Evolutionary conservation across 2,888 invertebrate species (phyloP).

Genomic region (Leptinotarsa rubiginosa): DNA sequence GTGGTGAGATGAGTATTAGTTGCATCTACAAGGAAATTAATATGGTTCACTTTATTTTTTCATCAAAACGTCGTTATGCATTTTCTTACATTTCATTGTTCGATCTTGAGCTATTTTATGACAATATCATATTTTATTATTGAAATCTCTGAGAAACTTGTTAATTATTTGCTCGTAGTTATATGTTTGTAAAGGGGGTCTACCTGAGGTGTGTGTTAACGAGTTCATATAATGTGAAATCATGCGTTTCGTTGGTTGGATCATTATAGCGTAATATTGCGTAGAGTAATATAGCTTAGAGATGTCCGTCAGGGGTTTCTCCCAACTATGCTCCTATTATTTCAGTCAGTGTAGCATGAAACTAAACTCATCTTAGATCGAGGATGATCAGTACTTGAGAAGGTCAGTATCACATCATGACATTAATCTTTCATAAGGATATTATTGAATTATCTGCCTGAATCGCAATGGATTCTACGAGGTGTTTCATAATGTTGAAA

Average conservation of each 20-base stretch:
- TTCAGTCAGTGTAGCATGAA: not conserved
- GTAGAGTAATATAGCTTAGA: not conserved
- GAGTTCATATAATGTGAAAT: not conserved
- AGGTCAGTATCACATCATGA: conserved; percentile 34
- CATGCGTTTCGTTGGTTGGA: not conserved
- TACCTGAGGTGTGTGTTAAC: not conserved
- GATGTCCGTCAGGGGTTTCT: not conserved
- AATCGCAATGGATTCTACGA: no score
- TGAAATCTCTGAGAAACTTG: not conserved
- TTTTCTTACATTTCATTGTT: not conserved
- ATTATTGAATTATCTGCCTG: conserved; percentile 35
- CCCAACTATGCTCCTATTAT: not conserved
- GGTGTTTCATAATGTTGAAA: no score
- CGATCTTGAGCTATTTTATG: not conserved
- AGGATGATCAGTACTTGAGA: conserved; percentile 27
- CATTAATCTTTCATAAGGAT: conserved; percentile 33
- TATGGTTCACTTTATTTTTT: not conserved
- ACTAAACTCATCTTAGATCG: conserved; percentile 1
- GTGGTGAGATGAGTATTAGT: not conserved
- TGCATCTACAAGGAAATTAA: not conserved
- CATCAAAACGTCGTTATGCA: not conserved
- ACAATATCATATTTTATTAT: not conserved
- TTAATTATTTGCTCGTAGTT: not conserved
- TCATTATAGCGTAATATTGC: not conserved
- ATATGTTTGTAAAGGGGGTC: not conserved